These are phyloP conservation scores for Epinephelus fuscoguttatus DNA, from an alignment of 2,113 vertebrate genomes.

Conservation along the genomic window DNA sequence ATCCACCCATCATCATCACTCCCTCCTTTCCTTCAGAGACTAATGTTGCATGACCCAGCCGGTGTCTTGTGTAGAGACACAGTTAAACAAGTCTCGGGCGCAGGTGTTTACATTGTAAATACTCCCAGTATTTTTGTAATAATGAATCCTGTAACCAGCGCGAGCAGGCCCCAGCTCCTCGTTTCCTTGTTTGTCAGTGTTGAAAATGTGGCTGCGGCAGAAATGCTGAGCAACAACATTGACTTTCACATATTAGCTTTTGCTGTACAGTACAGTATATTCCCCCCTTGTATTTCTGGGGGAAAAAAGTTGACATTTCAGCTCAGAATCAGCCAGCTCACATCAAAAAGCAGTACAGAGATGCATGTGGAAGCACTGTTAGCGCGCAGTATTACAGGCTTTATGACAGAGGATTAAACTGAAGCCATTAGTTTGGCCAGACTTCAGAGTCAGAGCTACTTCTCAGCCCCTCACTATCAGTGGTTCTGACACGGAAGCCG, in stretches of 20 bases:
- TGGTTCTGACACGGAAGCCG: neutral
- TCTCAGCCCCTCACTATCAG: constrained; percentile 2
- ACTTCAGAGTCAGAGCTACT: constrained; percentile 28
- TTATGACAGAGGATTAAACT: constrained; percentile 51
- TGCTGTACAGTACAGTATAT: neutral
- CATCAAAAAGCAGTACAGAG: constrained; percentile 24
- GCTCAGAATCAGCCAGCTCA: neutral
- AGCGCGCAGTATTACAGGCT: constrained; percentile 27
- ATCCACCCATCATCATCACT: neutral
- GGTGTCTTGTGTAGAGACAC: neutral
- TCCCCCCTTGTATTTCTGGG: neutral
- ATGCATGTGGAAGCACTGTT: constrained; percentile 26
- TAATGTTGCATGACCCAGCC: constrained; percentile 24
- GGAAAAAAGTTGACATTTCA: constrained; percentile 37
- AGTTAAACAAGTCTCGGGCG: neutral
- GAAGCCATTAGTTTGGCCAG: constrained; percentile 37
- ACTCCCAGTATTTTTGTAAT: neutral
- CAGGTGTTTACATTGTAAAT: constrained; percentile 1
- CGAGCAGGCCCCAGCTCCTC: neutral
- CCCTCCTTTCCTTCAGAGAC: neutral
- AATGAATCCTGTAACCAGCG: neutral
- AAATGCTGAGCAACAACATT: constrained; percentile 22
- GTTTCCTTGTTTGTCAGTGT: neutral
- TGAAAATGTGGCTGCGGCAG: neutral
- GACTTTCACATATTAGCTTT: neutral